Conservation (phyloP, 1,140 invertebrate species). For the Yoshiicerus persimilis region DNA sequence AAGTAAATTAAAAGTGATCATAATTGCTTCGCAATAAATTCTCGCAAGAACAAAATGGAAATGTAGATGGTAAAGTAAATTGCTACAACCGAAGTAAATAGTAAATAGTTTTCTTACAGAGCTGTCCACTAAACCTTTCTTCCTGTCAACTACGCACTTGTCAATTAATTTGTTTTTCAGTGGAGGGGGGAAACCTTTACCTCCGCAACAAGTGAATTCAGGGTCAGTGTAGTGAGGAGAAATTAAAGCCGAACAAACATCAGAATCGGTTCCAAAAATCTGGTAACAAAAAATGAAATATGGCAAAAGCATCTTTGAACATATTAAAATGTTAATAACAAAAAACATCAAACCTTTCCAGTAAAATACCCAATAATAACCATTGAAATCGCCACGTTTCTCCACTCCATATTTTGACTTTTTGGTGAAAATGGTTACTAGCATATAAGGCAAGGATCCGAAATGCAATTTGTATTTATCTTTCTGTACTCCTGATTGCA, state of each 20-base stretch:
- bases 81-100: no score
- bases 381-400: not conserved
- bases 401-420: not conserved
- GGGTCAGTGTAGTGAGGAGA: not conserved
- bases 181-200: not conserved
- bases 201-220: not conserved
- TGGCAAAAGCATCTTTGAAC: not conserved
- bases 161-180: not conserved
- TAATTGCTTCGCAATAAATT: no score
- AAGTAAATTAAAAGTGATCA: no score
- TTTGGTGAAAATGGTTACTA: no score
- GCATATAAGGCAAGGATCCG: no score
- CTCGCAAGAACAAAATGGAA: no score
- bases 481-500: no score
- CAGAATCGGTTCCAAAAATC: not conserved
- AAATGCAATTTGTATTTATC: no score
- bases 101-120: no score
- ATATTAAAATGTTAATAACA: not conserved
- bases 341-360: not conserved
- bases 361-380: not conserved
- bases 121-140: no score
- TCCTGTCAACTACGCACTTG: no score
- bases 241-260: not conserved
- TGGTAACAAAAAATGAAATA: not conserved
- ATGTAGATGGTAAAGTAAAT: no score